Evolutionary conservation across 2,113 vertebrate genomes (phyloP).

Genomic region (Halcyon senegalensis): DNA sequence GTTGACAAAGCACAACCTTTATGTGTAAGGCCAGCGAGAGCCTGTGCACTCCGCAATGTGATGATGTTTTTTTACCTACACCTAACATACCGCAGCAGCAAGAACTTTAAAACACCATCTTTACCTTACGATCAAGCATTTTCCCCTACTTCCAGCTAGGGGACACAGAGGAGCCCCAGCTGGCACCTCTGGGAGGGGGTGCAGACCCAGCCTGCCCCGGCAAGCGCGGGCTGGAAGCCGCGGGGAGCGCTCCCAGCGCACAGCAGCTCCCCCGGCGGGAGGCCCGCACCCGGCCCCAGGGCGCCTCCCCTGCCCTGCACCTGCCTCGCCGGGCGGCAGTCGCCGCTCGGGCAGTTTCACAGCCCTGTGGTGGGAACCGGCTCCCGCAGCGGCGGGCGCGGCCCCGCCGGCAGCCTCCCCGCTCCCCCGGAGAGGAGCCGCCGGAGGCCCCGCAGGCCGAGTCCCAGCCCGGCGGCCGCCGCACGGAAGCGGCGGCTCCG

Average conservation of each 20-base stretch:
- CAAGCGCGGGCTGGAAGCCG: not conserved
- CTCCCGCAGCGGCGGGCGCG: not conserved
- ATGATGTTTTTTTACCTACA: not conserved
- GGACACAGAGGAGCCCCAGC: fast-evolving
- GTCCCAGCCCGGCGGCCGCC: too few species aligned
- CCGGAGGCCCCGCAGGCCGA: too few species aligned
- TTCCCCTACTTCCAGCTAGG: not conserved
- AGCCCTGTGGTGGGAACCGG: not conserved
- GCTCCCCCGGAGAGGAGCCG: too few species aligned
- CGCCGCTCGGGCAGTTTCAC: not conserved
- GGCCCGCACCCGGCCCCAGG: fast-evolving
- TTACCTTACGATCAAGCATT: fast-evolving
- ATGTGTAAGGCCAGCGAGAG: fast-evolving
- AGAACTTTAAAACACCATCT: not conserved
- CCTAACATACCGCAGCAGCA: fast-evolving
- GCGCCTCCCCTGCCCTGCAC: fast-evolving
- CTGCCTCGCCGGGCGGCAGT: not conserved
- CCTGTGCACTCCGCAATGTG: fast-evolving
- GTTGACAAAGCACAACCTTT: fast-evolving
- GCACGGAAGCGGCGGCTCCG: not conserved
- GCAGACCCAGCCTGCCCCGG: not conserved
- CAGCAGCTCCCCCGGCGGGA: fast-evolving
- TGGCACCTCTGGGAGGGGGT: fast-evolving
- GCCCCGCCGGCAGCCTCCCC: not conserved
- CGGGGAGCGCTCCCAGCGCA: not conserved